These are phyloP conservation scores for Podotricha telesiphe DNA, from an alignment of 2,888 invertebrate species.

Conservation along the genomic window DNA sequence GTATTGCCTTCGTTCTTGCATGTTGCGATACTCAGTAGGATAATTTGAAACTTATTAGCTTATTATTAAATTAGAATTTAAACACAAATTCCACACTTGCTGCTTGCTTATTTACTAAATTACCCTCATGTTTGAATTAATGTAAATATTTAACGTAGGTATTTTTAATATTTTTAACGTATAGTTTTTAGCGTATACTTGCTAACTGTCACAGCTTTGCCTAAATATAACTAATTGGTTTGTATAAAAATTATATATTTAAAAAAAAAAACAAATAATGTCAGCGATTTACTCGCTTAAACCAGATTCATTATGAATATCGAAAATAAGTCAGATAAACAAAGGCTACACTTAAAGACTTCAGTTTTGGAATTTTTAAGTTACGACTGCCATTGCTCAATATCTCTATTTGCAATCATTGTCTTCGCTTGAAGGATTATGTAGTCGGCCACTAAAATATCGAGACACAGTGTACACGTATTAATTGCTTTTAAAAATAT, in stretches of 20 bases:
- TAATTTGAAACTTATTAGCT: slow-evolving; percentile 46
- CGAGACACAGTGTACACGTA: not conserved
- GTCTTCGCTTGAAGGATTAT: not conserved
- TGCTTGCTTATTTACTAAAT: slow-evolving; percentile 1
- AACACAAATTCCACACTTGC: slow-evolving; percentile 28
- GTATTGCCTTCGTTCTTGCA: slow-evolving; percentile 45
- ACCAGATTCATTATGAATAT: no score
- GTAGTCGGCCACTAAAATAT: not conserved
- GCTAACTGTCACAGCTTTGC: not conserved
- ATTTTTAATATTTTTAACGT: not conserved
- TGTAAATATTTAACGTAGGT: not conserved
- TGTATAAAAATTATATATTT: not conserved
- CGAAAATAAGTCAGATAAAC: not conserved
- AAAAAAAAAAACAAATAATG: not conserved
- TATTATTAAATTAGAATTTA: slow-evolving; percentile 44
- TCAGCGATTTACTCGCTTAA: no score
- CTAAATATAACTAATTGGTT: not conserved
- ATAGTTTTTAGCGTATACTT: not conserved
- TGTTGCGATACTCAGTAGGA: slow-evolving; percentile 48
- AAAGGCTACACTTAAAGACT: not conserved
- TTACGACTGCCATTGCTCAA: not conserved
- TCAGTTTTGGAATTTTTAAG: not conserved
- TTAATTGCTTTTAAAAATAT: not conserved
- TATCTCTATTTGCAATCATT: not conserved
- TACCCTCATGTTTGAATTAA: not conserved